Evolutionary conservation across 2,113 vertebrate genomes (phyloP).

Genomic region (Phainopepla nitens): DNA sequence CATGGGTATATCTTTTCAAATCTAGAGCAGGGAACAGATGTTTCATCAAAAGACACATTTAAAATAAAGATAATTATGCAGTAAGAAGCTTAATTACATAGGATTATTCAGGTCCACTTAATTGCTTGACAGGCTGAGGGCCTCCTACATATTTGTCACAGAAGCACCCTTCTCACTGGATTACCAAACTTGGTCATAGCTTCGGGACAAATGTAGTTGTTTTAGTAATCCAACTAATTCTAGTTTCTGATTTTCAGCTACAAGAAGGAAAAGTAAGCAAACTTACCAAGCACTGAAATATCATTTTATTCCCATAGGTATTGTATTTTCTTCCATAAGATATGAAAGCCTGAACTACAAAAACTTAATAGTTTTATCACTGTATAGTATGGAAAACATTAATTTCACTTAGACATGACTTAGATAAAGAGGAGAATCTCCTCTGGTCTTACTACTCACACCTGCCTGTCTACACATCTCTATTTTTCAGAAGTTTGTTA

Average conservation of each 20-base stretch:
- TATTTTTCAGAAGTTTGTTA: background rate
- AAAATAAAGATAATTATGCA: slow-evolving; percentile 82
- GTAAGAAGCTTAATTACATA: slow-evolving; percentile 80
- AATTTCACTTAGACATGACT: background rate
- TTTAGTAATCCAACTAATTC: slow-evolving; percentile 56
- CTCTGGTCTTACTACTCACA: background rate
- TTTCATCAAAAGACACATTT: slow-evolving; percentile 82
- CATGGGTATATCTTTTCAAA: slow-evolving; percentile 73
- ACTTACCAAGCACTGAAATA: slow-evolving; percentile 43
- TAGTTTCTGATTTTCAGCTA: slow-evolving; percentile 60
- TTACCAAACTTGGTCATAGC: slow-evolving; percentile 55
- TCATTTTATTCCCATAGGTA: background rate
- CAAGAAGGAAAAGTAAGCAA: slow-evolving; percentile 43
- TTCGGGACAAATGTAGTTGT: slow-evolving; percentile 56
- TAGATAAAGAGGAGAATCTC: background rate
- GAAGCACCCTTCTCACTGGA: slow-evolving; percentile 45
- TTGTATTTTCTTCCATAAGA: slow-evolving; percentile 25
- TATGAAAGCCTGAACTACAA: background rate
- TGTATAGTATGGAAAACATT: background rate
- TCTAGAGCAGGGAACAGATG: slow-evolving; percentile 79
- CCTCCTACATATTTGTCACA: slow-evolving; percentile 66
- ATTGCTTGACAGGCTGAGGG: slow-evolving; percentile 74
- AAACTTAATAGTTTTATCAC: background rate
- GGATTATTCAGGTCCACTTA: slow-evolving; percentile 82
- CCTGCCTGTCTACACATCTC: accelerated